phyloP scores from a whole-genome alignment of 1,140 invertebrate genomes.

The Rhyzopertha dominica region DNA sequence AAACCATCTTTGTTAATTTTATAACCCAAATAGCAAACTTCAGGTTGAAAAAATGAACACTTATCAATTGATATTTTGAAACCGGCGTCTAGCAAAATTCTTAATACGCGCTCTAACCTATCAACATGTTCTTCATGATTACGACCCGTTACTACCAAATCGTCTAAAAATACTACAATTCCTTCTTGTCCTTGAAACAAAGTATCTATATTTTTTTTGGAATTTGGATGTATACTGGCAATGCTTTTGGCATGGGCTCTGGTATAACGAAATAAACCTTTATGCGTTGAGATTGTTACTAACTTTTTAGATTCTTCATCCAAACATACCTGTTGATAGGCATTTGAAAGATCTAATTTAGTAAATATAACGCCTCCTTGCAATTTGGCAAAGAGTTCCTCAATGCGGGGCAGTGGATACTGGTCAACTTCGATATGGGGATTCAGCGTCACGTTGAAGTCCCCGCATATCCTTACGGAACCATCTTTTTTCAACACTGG shows the following conservation, averaged over 20 bases:
- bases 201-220: no score
- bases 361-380: slow-evolving; percentile 3
- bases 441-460: slow-evolving; percentile 44
- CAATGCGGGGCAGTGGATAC: slow-evolving; percentile 14
- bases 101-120: slow-evolving; percentile 2
- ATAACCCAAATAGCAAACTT: slow-evolving; percentile 14
- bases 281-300: neutral
- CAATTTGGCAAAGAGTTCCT: slow-evolving; percentile 13
- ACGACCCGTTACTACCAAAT: neutral
- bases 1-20: slow-evolving; percentile 23
- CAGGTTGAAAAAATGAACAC: neutral
- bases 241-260: slow-evolving; percentile 20
- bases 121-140: neutral
- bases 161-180: no score
- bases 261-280: slow-evolving; percentile 5
- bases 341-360: slow-evolving; percentile 7
- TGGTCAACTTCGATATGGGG: slow-evolving; percentile 29
- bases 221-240: slow-evolving; percentile 9
- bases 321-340: slow-evolving; percentile 2
- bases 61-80: slow-evolving; percentile 1
- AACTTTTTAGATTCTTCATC: slow-evolving; percentile 5
- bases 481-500: slow-evolving; percentile 45
- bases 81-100: neutral
- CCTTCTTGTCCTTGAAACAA: no score
- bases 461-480: slow-evolving; percentile 43